Base-by-base conservation (phyloP, 2,113 vertebrate genomes). In the Scomber scombrus region DNA sequence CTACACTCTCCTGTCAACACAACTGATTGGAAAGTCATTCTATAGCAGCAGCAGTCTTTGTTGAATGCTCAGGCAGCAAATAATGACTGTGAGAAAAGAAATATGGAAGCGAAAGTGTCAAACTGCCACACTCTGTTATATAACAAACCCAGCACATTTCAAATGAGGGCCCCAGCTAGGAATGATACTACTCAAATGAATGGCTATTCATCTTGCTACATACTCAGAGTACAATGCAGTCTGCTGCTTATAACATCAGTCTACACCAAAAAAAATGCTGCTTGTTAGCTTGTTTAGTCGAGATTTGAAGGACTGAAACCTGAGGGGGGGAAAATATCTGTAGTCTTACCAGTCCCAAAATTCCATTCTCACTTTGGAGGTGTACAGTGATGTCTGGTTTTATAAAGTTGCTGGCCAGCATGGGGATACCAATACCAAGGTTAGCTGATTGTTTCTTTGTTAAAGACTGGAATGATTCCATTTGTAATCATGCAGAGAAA, bases 301-400 rank as follows among this genome's bases (percentile, higher is more conserved):
- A 69, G 45, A 80, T 26, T 81, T 26, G 75, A 76, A 71, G 58
- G 10, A n/a, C 13, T 70, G 23, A 80, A 72, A 57, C 12, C 21
- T 52, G 26, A 64, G 26, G 5, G 23, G 13, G 31, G 16, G 26
- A 64, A 75, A 68, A 21, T 70, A 18, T 55, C 3, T 63, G 43
- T 11, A 18, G 40, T 82, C 97, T 97, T 96, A 99, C 98, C 97
- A 99, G 92, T 86, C 98, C 98, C 81, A 99, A 91, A 88, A 99
- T 96, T 79, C 98, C 98, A 89, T 99, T 99, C 95, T 99, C 98
- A 91, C 98, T 99, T 92, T 99, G 98, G 62, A 99, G 96, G 88
- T 98, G 96, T 55, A 99, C 97, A 10, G 95, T 97, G 88, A 99
- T 99, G 73, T 97, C 94, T 50, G 96, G 95, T 82, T 95, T 97